phyloP scores from a whole-genome alignment of 2,888 invertebrate genomes.

The Xanthia togata region DNA sequence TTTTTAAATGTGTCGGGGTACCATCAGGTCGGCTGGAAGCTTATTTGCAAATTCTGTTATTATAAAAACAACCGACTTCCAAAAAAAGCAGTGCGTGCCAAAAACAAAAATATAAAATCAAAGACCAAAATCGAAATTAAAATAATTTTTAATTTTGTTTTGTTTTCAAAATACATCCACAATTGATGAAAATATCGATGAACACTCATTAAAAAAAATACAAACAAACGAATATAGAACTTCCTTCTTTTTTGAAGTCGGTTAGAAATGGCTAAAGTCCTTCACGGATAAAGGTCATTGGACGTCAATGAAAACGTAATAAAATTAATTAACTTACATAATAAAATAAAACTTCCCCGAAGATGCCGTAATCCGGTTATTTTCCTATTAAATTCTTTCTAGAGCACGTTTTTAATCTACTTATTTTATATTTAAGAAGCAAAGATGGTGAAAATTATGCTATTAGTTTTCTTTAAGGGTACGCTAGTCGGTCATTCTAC shows the following conservation, averaged over 20 bases:
- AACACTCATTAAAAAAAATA: background rate
- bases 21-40: too few relatives aligned
- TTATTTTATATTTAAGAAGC: constrained; percentile 16
- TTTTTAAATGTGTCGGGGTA: constrained; percentile 18
- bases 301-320: constrained; percentile 11
- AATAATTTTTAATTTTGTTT: background rate
- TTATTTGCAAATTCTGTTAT: constrained; percentile 15
- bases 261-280: background rate
- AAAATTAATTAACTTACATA: constrained; percentile 4
- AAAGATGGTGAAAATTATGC: background rate
- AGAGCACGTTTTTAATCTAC: background rate
- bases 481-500: too few relatives aligned
- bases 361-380: constrained; percentile 22
- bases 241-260: background rate
- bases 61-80: background rate
- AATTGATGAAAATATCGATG: background rate
- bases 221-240: background rate
- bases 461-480: background rate
- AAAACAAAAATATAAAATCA: background rate
- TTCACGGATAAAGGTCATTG: background rate
- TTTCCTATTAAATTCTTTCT: constrained; percentile 22
- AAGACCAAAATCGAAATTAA: background rate
- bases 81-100: background rate
- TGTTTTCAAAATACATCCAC: background rate
- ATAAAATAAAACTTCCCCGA: background rate